These are phyloP conservation scores for Accipiter cooperii DNA, from an alignment of 2,113 vertebrate species.

Conservation along the genomic window DNA sequence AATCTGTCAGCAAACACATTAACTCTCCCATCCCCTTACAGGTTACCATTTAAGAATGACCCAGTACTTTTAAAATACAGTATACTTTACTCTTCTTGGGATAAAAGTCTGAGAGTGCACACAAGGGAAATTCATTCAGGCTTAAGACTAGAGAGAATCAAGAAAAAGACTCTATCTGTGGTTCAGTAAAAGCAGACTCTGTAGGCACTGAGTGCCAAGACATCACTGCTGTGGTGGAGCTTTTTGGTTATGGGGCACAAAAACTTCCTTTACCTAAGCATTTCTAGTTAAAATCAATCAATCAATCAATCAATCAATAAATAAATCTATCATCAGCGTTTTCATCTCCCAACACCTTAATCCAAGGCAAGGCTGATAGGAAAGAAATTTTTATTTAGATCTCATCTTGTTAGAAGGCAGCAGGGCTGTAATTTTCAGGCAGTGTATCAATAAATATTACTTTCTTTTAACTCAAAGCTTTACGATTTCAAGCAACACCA, in stretches of 20 bases:
- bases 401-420: neutral
- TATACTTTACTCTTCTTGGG: neutral
- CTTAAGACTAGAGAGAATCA: neutral
- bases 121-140: neutral
- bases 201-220: neutral
- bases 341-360: neutral
- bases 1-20: neutral
- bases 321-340: neutral
- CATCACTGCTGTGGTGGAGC: neutral
- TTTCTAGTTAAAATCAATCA: neutral
- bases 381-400: neutral
- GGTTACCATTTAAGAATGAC: neutral
- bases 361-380: neutral
- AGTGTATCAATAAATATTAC: neutral
- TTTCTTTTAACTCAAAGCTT: constrained; percentile 30
- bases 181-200: neutral
- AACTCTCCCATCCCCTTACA: neutral
- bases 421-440: neutral
- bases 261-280: neutral
- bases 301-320: neutral
- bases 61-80: neutral
- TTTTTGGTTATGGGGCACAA: neutral
- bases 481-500: constrained; percentile 29
- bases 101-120: neutral
- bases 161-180: neutral